Evolutionary conservation across 2,113 vertebrate species (phyloP).

Genomic region (Dromiciops gliroides): DNA sequence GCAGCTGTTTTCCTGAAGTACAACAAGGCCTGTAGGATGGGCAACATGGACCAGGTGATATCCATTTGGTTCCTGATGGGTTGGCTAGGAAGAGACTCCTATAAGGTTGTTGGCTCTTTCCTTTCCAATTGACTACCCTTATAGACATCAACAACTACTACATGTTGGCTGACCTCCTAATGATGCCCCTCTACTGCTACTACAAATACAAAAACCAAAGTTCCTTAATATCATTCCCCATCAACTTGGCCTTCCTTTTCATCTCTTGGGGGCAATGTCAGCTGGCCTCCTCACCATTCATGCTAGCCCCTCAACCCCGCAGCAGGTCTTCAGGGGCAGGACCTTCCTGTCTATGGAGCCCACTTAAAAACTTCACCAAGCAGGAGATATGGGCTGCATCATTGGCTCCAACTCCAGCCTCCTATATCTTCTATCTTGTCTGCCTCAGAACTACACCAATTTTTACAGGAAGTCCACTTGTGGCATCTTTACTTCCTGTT

Average conservation of each 20-base stretch:
- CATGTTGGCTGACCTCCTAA: constrained; percentile 90
- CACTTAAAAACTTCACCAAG: constrained; percentile 85
- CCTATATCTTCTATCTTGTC: constrained; percentile 92
- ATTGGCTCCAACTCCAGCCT: constrained; percentile 92
- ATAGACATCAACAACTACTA: constrained; percentile 95
- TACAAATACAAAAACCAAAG: constrained; percentile 87
- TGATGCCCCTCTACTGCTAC: constrained; percentile 91
- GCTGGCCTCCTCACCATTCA: constrained; percentile 68
- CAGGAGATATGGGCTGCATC: constrained; percentile 89
- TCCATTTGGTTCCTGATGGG: constrained; percentile 96
- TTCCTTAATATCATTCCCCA: constrained; percentile 66
- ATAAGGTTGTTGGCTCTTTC: constrained; percentile 94
- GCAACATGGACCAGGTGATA: constrained; percentile 94
- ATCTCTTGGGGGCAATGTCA: constrained; percentile 78
- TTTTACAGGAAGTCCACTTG: constrained; percentile 91
- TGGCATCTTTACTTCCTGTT: constrained; percentile 93
- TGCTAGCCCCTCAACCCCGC: fast-evolving
- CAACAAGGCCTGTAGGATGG: constrained; percentile 89
- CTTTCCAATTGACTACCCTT: constrained; percentile 92
- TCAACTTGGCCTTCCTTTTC: constrained; percentile 84
- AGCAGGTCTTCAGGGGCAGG: constrained; percentile 81
- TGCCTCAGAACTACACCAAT: constrained; percentile 95
- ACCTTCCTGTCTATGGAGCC: constrained; percentile 79
- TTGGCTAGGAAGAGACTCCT: constrained; percentile 93
- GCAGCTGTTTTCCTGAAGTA: constrained; percentile 92